Percentiles rank a stretch among this genome's conserved stretches.
Evolutionary conservation across 2,888 invertebrate species (phyloP).

Genomic region (Parasteatoda lunata): DNA sequence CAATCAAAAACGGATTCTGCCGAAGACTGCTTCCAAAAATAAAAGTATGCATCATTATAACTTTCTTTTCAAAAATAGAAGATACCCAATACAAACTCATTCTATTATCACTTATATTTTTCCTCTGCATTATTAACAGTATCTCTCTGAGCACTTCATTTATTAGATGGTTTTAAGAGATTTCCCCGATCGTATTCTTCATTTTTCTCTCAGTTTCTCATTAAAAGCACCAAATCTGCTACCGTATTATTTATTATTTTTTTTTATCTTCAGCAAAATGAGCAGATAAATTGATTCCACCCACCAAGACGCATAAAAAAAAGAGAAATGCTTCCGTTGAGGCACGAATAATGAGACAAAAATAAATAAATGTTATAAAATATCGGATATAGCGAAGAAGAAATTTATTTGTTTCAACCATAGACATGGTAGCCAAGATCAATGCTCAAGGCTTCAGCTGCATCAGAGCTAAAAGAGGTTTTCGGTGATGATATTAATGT

Average conservation of each 20-base stretch:
- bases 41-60: not conserved
- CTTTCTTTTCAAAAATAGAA: not conserved
- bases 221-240: not conserved
- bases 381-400: conserved; percentile 16
- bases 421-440: conserved; percentile 11
- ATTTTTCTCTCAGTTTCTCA: not conserved
- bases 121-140: not conserved
- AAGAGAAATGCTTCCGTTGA: not conserved
- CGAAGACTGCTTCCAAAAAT: not conserved
- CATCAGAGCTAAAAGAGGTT: not conserved
- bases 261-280: not conserved
- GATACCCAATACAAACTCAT: not conserved
- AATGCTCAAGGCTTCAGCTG: conserved; percentile 18
- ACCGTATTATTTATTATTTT: not conserved
- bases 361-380: conserved; percentile 36
- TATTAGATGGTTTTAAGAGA: not conserved
- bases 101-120: not conserved
- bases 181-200: not conserved
- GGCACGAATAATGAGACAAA: conserved; percentile 12
- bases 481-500: conserved; percentile 45
- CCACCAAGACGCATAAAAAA: not conserved
- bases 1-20: not conserved
- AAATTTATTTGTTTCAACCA: conserved; percentile 50
- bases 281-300: conserved; percentile 7
- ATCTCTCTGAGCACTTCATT: not conserved